Evolutionary conservation across 2,113 vertebrate species (phyloP), one percentile per base, ranked within the genome.

Genomic region (Ellobius talpinus): DNA sequence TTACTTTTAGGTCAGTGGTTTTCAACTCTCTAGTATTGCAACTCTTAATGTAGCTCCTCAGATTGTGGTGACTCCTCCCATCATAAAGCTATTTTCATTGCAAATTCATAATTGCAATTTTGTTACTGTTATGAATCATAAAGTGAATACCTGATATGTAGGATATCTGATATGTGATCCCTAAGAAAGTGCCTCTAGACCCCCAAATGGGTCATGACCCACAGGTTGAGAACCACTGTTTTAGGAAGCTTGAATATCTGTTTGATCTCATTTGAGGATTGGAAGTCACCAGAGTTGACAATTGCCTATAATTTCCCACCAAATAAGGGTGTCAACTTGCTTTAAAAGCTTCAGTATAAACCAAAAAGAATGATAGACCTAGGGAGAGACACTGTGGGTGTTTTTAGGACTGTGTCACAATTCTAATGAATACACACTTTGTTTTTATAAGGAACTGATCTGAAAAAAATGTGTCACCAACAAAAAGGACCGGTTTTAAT

Each of bases 401-500:
- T 94, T 82, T 94, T 95, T 87, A 96, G 74, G 93, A 94, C 84
- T 68, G 85, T 93, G 95, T 94, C 95, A 87, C 2, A 0, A 0
- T 84, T 91, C 58, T 89, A 90, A 92, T 81, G 63, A 94, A 76
- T 52, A 29, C 45, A 91, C 73, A 65, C 91, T 97, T 95, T 90
- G 45, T 76, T 96, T 96, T 87, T 68, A 79, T 84, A 86, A 94
- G 73, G 50, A 63, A 81, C 58, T 91, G 55, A 95, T 58, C 91
- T 94, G 63, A 61, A 90, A 89, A 55, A 55, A 79, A 87, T 9
- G 11, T 92, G 90, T 90, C 94, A 93, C 70, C 39, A 31, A 70
- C 79, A 95, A 95, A 52, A 70, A 52, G 82, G 86, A 84, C 14
- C 74, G 81, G 42, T 84, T 96, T 97, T 97, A 97, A 93, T 90